Percentiles rank a stretch among this genome's conserved stretches.
Conservation (phyloP, 2,888 invertebrate species). For the Xylophagus ater region DNA sequence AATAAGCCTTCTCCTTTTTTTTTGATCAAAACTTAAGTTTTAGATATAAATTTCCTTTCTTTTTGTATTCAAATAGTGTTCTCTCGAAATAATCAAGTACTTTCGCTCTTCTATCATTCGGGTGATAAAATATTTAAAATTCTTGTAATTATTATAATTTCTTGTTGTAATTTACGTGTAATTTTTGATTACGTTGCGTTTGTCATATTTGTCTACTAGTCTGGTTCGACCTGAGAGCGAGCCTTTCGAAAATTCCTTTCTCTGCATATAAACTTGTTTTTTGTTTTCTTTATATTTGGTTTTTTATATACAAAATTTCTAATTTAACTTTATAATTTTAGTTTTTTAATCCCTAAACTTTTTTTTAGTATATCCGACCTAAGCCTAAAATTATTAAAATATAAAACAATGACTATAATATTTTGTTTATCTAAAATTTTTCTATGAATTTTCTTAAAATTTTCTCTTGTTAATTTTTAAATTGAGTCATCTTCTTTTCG, state of each 20-base stretch:
- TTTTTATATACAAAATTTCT: slow-evolving; percentile 9
- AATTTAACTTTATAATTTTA: background rate
- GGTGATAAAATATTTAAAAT: too few relatives aligned
- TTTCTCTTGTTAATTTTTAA: slow-evolving; percentile 9
- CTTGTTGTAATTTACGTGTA: too few relatives aligned
- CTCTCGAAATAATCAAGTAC: too few relatives aligned
- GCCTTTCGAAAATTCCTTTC: slow-evolving; percentile 5
- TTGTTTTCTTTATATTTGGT: slow-evolving; percentile 3
- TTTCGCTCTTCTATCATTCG: too few relatives aligned
- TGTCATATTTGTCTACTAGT: too few relatives aligned
- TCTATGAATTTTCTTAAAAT: slow-evolving; percentile 17
- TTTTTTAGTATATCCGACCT: slow-evolving; percentile 51
- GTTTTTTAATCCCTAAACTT: slow-evolving; percentile 50
- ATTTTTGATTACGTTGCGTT: too few relatives aligned
- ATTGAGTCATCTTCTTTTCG: slow-evolving; percentile 5
- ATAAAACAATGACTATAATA: slow-evolving; percentile 28
- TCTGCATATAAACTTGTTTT: slow-evolving; percentile 1
- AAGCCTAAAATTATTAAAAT: slow-evolving; percentile 48
- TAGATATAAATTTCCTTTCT: too few relatives aligned
- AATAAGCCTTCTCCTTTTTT: too few relatives aligned
- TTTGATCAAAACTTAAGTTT: too few relatives aligned
- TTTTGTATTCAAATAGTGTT: too few relatives aligned
- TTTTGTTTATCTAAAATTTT: slow-evolving; percentile 21
- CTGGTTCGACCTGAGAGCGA: too few relatives aligned
- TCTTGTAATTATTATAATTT: too few relatives aligned